phyloP scores from a whole-genome alignment of 2,113 vertebrate genomes.

The Sander lucioperca region DNA sequence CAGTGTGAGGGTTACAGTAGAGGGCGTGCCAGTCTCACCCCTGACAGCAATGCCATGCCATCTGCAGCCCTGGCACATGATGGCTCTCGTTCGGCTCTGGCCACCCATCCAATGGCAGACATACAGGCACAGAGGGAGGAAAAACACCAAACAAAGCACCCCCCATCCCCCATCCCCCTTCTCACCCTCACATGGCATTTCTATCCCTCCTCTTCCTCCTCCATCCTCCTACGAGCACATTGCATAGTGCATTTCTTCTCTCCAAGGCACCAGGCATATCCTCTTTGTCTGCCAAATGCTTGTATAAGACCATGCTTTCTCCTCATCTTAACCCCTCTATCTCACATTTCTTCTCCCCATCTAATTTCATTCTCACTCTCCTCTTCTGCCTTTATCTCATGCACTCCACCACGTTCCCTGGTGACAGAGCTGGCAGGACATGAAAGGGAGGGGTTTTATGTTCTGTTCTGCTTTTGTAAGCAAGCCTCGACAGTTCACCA shows the following conservation, averaged over 20 bases:
- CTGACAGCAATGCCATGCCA: constrained; percentile 73
- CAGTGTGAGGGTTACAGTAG: constrained; percentile 74
- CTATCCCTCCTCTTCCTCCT: constrained; percentile 28
- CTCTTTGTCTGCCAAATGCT: constrained; percentile 16
- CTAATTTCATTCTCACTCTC: constrained; percentile 12
- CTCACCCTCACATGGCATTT: constrained; percentile 45
- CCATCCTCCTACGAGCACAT: constrained; percentile 15
- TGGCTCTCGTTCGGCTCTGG: constrained; percentile 37
- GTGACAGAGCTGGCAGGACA: constrained; percentile 64
- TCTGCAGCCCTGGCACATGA: constrained; percentile 84
- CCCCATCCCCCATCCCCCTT: constrained; percentile 41
- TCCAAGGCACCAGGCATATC: constrained; percentile 6
- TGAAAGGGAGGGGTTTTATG: constrained; percentile 60
- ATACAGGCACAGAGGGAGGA: constrained; percentile 38
- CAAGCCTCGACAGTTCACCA: constrained; percentile 35
- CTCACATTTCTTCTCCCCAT: constrained; percentile 19
- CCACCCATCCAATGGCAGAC: constrained; percentile 57
- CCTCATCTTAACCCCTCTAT: constrained; percentile 32
- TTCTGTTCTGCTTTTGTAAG: constrained; percentile 50
- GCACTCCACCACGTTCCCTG: constrained; percentile 43
- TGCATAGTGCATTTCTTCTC: background rate
- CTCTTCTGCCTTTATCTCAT: constrained; percentile 27
- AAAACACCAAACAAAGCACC: constrained; percentile 48
- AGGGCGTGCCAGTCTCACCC: constrained; percentile 65
- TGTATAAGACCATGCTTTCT: constrained; percentile 3